Percentiles rank a stretch among this genome's conserved stretches.
phyloP scores from a whole-genome alignment of 2,113 vertebrate genomes.

The Brachirus orientalis region DNA sequence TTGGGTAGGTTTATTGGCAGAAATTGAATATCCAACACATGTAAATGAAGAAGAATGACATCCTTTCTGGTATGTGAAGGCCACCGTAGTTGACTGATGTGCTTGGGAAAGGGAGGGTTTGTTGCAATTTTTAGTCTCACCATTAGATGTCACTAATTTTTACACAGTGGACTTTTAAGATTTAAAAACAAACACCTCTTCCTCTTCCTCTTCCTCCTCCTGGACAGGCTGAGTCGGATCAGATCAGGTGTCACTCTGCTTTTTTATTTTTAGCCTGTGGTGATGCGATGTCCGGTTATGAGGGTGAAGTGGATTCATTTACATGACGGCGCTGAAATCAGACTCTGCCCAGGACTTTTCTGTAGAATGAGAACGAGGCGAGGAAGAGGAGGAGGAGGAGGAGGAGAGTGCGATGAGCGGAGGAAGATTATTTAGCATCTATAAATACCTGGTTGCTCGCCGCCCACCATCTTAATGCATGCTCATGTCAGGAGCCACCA shows the following conservation, averaged over 20 bases:
- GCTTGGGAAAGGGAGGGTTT: too few relatives aligned
- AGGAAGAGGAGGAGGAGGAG: slow-evolving; percentile 19
- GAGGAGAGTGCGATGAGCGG: slow-evolving; percentile 39
- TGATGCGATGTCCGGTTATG: slow-evolving; percentile 16
- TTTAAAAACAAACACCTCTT: background rate
- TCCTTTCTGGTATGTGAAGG: too few relatives aligned
- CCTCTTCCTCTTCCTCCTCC: too few relatives aligned
- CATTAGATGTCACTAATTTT: too few relatives aligned
- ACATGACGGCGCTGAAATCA: too few relatives aligned
- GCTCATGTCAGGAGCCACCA: background rate
- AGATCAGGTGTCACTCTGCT: slow-evolving; percentile 19
- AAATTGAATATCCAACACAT: too few relatives aligned
- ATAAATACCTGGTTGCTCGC: slow-evolving; percentile 62
- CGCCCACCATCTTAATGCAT: slow-evolving; percentile 31
- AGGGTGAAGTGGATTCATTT: slow-evolving; percentile 1
- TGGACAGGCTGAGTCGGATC: background rate
- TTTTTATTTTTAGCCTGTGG: slow-evolving; percentile 11
- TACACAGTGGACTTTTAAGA: too few relatives aligned
- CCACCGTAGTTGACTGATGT: too few relatives aligned
- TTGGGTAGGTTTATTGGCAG: too few relatives aligned
- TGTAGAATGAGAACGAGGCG: slow-evolving; percentile 28
- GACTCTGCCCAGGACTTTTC: slow-evolving; percentile 32
- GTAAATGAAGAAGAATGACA: too few relatives aligned
- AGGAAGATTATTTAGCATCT: slow-evolving; percentile 60
- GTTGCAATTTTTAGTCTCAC: too few relatives aligned